These are phyloP conservation scores for Prunella fulvescens DNA, from an alignment of 2,113 vertebrate genomes.

Conservation along the genomic window DNA sequence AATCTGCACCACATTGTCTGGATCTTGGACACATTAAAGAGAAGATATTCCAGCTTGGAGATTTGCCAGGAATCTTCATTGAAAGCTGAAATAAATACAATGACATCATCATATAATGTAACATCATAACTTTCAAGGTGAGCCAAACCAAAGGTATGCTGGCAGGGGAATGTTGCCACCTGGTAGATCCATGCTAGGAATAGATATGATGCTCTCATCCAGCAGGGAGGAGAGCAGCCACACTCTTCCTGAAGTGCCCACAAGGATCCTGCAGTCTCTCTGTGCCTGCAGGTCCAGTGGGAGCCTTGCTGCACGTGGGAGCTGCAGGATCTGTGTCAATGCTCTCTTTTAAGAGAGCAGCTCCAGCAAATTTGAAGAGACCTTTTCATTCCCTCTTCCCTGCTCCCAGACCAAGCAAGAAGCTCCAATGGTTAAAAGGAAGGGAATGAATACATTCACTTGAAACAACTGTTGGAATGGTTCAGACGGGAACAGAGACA, in stretches of 20 bases:
- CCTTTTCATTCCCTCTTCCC: constrained; percentile 55
- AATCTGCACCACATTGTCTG: neutral
- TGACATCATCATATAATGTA: constrained; percentile 58
- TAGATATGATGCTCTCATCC: neutral
- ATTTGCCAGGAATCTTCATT: constrained; percentile 43
- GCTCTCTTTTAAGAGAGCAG: constrained; percentile 52
- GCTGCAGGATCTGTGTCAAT: constrained; percentile 42
- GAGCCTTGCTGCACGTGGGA: neutral
- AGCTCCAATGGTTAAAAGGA: constrained; percentile 47
- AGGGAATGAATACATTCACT: constrained; percentile 22
- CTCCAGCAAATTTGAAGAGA: constrained; percentile 43
- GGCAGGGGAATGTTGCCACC: constrained; percentile 50
- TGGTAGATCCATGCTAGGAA: constrained; percentile 52
- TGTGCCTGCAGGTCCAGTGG: neutral
- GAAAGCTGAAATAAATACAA: constrained; percentile 50
- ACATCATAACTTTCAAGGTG: constrained; percentile 55
- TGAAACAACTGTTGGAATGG: constrained; percentile 41
- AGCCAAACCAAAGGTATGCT: constrained; percentile 64
- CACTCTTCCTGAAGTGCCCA: neutral
- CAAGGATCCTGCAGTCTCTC: constrained; percentile 13
- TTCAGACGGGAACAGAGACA: constrained; percentile 38
- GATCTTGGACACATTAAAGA: constrained; percentile 31
- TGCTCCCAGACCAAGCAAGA: constrained; percentile 17
- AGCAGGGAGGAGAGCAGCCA: neutral
- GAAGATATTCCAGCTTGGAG: constrained; percentile 44